Base-by-base conservation (phyloP, 2,888 invertebrate genomes). In the Dicyrtomina minuta region DNA sequence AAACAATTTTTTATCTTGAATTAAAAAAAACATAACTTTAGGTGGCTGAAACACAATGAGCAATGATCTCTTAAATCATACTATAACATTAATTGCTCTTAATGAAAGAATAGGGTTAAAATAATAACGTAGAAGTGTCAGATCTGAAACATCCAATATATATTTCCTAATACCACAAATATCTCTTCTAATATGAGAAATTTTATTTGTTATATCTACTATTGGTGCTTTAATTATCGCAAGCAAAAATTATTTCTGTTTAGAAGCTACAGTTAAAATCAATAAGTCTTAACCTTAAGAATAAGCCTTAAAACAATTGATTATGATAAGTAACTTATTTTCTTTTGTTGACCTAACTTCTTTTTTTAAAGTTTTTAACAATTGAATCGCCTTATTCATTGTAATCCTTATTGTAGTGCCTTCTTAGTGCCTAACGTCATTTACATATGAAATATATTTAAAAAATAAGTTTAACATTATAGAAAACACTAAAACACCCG, bases 41-140 rank as follows among this genome's bases (percentile, higher is more conserved):
- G n/a, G n/a, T n/a, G n/a, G n/a, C n/a, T n/a, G n/a, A 59, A 74
- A 56, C 84, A 85, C 87, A 86, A n/a, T 86, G 86, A 87, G 87
- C n/a, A n/a, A 86, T 87, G 86, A 85, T 87, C 87, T 88, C 86
- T 88, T 88, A 88, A 88, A 87, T 84, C 86, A 86, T 79, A 80
- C 81, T 77, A 87, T 87, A 86, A 85, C 87, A 87, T 84, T 82
- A 86, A 85, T 83, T 85, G 83, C 85, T 87, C 86, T 85, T 87
- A 86, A 85, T 87, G 85, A 84, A 82, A 84, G 81, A 81, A 82
- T 84, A 84, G 3, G 84, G 82, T 84, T 85, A 83, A 85, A 86
- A 86, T 83, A 83, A n/a, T n/a, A n/a, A n/a, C n/a, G n/a, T 84
- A 86, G 87, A 84, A 83, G 85, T 87, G 87, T 88, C 88, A 88